Conservation (phyloP, 37 sponge, comb jelly and placozoan genomes). For the Ianthella basta region DNA sequence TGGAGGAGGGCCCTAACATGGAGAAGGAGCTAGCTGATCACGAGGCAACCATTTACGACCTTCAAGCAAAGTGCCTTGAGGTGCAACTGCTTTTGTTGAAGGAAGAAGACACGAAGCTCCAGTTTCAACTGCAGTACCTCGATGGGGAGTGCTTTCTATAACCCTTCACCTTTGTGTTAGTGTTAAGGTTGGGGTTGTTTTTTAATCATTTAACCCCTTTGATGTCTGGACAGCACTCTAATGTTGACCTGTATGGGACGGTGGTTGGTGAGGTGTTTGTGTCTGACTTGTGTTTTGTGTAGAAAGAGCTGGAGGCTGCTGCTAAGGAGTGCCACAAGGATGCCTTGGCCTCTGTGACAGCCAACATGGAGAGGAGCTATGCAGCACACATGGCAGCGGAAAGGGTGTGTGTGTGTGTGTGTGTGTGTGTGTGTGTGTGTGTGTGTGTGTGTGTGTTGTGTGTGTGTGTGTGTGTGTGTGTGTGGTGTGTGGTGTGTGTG, state of each 20-base stretch:
- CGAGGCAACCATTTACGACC: slow-evolving; percentile 39
- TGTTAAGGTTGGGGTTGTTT: too few relatives aligned
- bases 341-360: background rate
- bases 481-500: too few relatives aligned
- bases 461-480: too few relatives aligned
- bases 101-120: slow-evolving; percentile 51
- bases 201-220: too few relatives aligned
- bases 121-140: slow-evolving; percentile 34
- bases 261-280: too few relatives aligned
- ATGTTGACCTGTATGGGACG: too few relatives aligned
- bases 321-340: slow-evolving; percentile 12
- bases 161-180: too few relatives aligned
- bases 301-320: slow-evolving; percentile 31
- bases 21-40: slow-evolving; percentile 35
- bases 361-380: slow-evolving; percentile 46
- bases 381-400: slow-evolving; percentile 43
- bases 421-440: too few relatives aligned
- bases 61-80: slow-evolving; percentile 35
- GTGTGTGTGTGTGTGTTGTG: too few relatives aligned
- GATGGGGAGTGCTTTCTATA: too few relatives aligned
- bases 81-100: slow-evolving; percentile 44
- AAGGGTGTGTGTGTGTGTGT: slow-evolving; percentile 45
- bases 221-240: background rate
- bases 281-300: background rate
- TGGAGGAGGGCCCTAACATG: slow-evolving; percentile 59